Base-by-base conservation (phyloP, 2,888 invertebrate genomes). In the Ochropleura leucogaster region DNA sequence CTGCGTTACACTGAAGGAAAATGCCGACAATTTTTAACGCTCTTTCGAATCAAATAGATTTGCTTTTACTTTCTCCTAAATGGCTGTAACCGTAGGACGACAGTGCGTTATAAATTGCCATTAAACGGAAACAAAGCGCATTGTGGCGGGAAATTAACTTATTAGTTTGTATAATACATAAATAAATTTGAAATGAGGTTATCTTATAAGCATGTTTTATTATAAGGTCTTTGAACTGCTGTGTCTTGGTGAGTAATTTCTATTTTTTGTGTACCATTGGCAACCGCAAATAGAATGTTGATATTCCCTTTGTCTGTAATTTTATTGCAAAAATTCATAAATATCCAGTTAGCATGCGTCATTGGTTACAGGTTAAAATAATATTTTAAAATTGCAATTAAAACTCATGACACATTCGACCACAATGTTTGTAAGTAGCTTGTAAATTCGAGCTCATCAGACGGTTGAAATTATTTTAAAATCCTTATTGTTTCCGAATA, bases 51-150 rank as follows among this genome's bases (percentile, higher is more conserved):
- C 88, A 81, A 88, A 85, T 86, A 88, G 92, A 92, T 91, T 91
- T 89, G 87, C 85, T 89, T 81, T 85, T 87, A 92, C 94, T 94
- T 94, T 94, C 94, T 90, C 93, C 89, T 89, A 91, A 93, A 90
- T 89, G 82, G 82, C 87, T 53, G 72, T 75, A 62, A 68, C 78
- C 74, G 75, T 91, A 89, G 85, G 87, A 87, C 82, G 78, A 82
- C 79, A 72, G 67, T 63, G 87, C 79, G 80, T 76, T 68, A 40
- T 73, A 73, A 87, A 88, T 80, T 83, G 80, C 10, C 74, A 80
- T 68, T 78, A 78, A 74, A 79, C 78, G 79, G 67, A 80, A 78
- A 85, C 83, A 71, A 66, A 72, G 51, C 63, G 46, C 63, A 42
- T 74, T 57, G 10, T 62, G 60, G 63, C 53, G 69, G 74, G 72